Evolutionary conservation across 1,140 invertebrate species (phyloP), one percentile per base, ranked within the genome.

Genomic region (Drosophila orosa): DNA sequence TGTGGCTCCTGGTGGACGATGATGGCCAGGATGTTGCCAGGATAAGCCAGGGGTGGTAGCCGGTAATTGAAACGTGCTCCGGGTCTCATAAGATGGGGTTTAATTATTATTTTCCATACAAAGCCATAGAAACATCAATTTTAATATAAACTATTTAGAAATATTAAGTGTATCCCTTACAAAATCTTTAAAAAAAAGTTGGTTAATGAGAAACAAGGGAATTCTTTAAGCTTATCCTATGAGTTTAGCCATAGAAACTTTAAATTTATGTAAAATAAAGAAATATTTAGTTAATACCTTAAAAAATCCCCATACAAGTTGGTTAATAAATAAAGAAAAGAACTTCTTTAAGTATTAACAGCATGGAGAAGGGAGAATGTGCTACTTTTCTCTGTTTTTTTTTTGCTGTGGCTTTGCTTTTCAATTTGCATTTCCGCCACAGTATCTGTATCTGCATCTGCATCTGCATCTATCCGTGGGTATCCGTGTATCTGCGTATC

Each of bases 401-500:
- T 37, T 37, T n/a, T n/a, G n/a, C n/a, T 42, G 24, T 29, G 45
- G 45, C 25, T 27, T 29, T 3, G 47, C 47, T 9, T 52, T 55
- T 55, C 19, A 55, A 55, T 55, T 55, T 24, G 19, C 31, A 22
- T 37, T 24, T 55, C 7, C 48, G 12, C 48, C 13, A 9, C 17
- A 4, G 7, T 22, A 13, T 3, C 13, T 45, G 42, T 7, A 40
- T 17, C 37, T 42, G 6, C 13, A 47, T 45, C 22, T n/a, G 15
- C 7, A n/a, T 45, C 42, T 29, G 72, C 67, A 60, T 65, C 58
- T 55, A 3, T 40, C n/a, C n/a, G n/a, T n/a, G n/a, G n/a, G 39
- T 40, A 40, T n/a, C 40, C 8, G 0, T 29, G 25, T 7, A 13
- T 17, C 47, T 31, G n/a, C 13, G 48, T 31, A 4, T 35, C 50